Percentiles rank a stretch among this genome's conserved stretches.
These are phyloP conservation scores for Bombus confusus DNA, from an alignment of 1,140 invertebrate species.

Conservation along the genomic window DNA sequence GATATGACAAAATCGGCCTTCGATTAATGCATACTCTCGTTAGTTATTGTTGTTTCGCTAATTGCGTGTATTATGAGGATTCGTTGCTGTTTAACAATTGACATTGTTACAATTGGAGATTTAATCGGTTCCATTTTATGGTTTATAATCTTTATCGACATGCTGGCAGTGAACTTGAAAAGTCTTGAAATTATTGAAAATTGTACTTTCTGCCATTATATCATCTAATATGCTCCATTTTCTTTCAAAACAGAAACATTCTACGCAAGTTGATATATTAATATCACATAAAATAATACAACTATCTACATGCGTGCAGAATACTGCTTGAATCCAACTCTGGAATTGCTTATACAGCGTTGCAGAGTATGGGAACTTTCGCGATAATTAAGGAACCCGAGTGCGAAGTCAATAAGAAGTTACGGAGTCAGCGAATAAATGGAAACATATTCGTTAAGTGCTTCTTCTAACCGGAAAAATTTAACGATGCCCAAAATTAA, in stretches of 20 bases:
- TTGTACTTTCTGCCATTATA: too few relatives aligned
- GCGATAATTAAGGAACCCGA: constrained; percentile 1
- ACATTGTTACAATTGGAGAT: background rate
- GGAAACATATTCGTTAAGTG: background rate
- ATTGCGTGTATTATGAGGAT: background rate
- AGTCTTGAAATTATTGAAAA: too few relatives aligned
- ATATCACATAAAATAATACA: background rate
- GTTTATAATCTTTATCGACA: background rate
- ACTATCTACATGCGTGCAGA: background rate
- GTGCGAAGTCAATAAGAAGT: background rate
- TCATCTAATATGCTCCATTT: background rate
- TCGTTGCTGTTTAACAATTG: background rate
- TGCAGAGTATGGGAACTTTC: background rate
- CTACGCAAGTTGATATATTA: background rate
- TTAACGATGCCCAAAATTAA: background rate
- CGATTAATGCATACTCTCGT: background rate
- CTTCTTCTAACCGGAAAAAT: constrained; percentile 1
- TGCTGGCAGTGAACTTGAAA: background rate
- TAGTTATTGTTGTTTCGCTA: background rate
- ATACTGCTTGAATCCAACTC: background rate
- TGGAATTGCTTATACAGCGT: background rate
- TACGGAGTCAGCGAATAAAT: background rate
- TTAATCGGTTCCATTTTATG: background rate
- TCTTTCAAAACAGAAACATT: background rate
- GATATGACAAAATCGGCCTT: background rate